A percentile compares a stretch with the other conserved stretches of the same genome.
phyloP scores from a whole-genome alignment of 1,140 invertebrate species.

The Magallana ariakensis region DNA sequence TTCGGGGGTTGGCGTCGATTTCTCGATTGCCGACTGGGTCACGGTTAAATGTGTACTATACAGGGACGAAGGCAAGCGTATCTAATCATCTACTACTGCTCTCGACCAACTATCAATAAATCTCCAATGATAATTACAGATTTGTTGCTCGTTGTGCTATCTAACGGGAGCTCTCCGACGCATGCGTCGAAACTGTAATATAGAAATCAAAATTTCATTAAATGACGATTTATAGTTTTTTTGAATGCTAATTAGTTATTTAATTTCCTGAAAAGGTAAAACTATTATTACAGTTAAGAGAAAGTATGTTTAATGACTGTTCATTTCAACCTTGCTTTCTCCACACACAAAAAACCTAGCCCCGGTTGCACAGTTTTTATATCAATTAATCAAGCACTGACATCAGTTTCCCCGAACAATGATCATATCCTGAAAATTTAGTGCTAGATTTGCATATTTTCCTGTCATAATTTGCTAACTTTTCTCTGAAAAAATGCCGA shows the following conservation, averaged over 20 bases:
- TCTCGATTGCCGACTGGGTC: background rate
- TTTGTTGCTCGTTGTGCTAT: no score
- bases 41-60: background rate
- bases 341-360: no score
- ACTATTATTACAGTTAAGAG: no score
- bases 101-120: no score
- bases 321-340: no score
- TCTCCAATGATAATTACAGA: no score
- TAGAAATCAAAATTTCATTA: background rate
- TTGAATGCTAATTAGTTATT: constrained; percentile 28
- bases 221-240: constrained; percentile 1
- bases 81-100: no score
- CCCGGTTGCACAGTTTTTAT: background rate
- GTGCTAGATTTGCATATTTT: constrained; percentile 24
- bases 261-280: constrained; percentile 20
- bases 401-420: background rate
- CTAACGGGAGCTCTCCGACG: no score
- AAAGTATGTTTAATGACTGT: no score
- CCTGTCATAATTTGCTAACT: background rate
- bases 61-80: background rate
- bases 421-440: constrained; percentile 29
- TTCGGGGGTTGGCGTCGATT: background rate
- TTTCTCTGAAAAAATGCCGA: background rate
- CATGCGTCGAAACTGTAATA: no score
- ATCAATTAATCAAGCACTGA: constrained; percentile 18